Evolutionary conservation across 1,140 invertebrate species (phyloP).

Genomic region (Drosophila lacteicornis): DNA sequence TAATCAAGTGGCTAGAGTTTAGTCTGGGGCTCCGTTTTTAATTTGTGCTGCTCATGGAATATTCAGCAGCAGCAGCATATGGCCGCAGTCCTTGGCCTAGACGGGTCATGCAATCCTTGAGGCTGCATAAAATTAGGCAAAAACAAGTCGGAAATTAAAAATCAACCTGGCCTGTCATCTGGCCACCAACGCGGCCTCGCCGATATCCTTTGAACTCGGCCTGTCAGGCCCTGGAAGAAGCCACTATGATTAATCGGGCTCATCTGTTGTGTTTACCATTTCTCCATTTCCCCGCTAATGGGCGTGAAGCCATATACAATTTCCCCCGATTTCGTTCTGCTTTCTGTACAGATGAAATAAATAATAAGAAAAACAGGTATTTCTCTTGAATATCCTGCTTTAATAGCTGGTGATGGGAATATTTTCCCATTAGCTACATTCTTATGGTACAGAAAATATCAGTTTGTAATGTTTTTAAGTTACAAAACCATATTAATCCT

Average conservation of each 20-base stretch:
- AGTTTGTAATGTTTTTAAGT: too few species aligned
- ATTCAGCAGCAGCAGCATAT: conserved; percentile 77
- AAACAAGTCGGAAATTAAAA: conserved; percentile 78
- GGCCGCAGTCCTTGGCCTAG: conserved; percentile 32
- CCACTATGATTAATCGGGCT: conserved; percentile 70
- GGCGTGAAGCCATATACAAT: conserved; percentile 63
- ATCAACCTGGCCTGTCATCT: conserved; percentile 67
- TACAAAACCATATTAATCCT: too few species aligned
- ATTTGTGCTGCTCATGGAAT: conserved; percentile 81
- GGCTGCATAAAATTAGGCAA: conserved; percentile 75
- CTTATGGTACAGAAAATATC: too few species aligned
- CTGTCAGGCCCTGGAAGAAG: conserved; percentile 25
- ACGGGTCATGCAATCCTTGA: conserved; percentile 64
- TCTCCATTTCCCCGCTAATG: conserved; percentile 61
- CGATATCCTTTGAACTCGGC: conserved; percentile 36
- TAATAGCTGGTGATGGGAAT: not conserved
- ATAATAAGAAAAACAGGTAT: not conserved
- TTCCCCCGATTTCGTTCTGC: conserved; percentile 69
- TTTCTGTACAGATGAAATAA: conserved; percentile 18
- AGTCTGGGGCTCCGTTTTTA: conserved; percentile 63
- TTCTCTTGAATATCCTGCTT: not conserved
- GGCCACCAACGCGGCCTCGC: conserved; percentile 26
- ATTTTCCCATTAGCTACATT: too few species aligned
- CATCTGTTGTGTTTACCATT: conserved; percentile 76
- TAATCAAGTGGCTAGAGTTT: conserved; percentile 79